Percentiles rank a stretch among this genome's conserved stretches.
phyloP scores from a whole-genome alignment of 2,113 vertebrate species.

The Melanerpes formicivorus region DNA sequence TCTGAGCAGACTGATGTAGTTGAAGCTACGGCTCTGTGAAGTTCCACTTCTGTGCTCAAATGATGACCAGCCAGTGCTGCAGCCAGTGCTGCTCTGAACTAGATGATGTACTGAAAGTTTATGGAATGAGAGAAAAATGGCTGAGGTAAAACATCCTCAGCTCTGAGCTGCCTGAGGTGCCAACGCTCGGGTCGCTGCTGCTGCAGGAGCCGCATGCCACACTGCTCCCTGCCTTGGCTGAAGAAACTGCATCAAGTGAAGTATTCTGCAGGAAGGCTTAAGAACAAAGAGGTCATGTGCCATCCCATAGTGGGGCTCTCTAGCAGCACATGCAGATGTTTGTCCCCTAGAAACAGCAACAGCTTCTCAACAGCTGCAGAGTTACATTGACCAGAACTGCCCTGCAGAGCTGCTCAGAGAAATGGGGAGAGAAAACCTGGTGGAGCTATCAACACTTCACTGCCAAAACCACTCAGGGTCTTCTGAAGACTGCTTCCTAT shows the following conservation, averaged over 20 bases:
- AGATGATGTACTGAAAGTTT: accelerated
- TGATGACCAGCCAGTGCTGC: background rate
- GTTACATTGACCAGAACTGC: background rate
- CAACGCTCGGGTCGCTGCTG: background rate
- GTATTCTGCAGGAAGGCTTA: background rate
- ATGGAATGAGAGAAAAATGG: background rate
- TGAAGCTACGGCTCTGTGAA: background rate
- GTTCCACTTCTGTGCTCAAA: too few relatives aligned
- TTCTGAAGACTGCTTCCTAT: too few relatives aligned
- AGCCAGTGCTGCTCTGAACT: background rate
- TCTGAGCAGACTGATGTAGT: background rate
- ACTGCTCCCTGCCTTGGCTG: too few relatives aligned
- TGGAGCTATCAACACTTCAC: background rate
- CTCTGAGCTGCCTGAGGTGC: background rate
- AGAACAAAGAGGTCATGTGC: background rate
- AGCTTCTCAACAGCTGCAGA: background rate
- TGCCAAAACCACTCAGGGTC: background rate
- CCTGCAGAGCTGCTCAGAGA: slow-evolving; percentile 9
- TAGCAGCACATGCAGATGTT: background rate
- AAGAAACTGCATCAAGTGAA: background rate
- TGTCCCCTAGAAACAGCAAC: background rate
- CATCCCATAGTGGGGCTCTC: background rate
- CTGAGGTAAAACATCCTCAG: background rate
- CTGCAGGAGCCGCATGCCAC: background rate
- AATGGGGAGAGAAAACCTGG: background rate